These are phyloP conservation scores for Listronotus oregonensis DNA, from an alignment of 1,140 invertebrate genomes.

Conservation along the genomic window DNA sequence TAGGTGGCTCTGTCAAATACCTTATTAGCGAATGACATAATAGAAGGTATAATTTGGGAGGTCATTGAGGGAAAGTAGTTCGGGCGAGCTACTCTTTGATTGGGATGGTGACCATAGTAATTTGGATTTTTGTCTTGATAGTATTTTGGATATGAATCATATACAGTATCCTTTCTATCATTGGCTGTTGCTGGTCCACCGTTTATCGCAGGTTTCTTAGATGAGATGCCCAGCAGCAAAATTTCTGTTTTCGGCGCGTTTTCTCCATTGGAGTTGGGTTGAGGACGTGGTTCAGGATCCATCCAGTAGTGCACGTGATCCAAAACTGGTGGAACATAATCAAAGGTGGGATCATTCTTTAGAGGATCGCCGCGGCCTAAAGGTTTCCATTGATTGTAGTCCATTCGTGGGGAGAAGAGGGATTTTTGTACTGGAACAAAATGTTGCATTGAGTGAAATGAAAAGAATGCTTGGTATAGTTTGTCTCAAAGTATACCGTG, in stretches of 20 bases:
- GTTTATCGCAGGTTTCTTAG: constrained; percentile 64
- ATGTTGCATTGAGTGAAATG: constrained; percentile 21
- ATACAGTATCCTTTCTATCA: constrained; percentile 50
- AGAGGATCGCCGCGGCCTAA: constrained; percentile 75
- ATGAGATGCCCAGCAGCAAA: constrained; percentile 68
- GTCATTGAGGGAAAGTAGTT: constrained; percentile 40
- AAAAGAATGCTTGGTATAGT: background rate
- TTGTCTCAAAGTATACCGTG: no score
- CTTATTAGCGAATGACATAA: constrained; percentile 54
- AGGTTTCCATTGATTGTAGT: constrained; percentile 78
- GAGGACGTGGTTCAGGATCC: constrained; percentile 56
- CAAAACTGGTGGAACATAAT: constrained; percentile 77
- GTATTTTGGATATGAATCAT: constrained; percentile 60
- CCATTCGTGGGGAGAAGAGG: constrained; percentile 70
- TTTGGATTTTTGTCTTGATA: constrained; percentile 57
- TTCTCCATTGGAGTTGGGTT: constrained; percentile 50
- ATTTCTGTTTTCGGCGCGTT: constrained; percentile 66
- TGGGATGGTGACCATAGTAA: constrained; percentile 47
- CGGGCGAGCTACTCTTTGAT: constrained; percentile 47
- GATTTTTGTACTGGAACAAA: constrained; percentile 41
- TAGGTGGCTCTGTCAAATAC: constrained; percentile 56
- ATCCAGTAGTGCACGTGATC: constrained; percentile 79
- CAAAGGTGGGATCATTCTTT: constrained; percentile 80
- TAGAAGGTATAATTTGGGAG: constrained; percentile 46
- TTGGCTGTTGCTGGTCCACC: constrained; percentile 47